Conservation (phyloP, 2,888 invertebrate species). For the Drosophila fulvimacula region DNA sequence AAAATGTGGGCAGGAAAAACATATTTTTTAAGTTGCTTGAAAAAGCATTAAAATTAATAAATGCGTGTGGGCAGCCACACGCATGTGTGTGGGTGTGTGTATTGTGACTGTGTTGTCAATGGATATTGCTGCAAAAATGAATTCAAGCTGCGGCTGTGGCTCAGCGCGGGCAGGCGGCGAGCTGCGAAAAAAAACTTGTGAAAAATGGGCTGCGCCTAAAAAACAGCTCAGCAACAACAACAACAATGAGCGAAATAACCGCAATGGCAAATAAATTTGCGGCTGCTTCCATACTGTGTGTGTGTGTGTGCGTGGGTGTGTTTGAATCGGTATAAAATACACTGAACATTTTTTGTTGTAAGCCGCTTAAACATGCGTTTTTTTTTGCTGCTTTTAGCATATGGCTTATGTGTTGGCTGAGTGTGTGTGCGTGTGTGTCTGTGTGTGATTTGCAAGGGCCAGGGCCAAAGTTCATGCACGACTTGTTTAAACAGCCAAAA, state of each 20-base stretch:
- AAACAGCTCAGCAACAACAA: slow-evolving; percentile 29
- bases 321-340: slow-evolving; percentile 52
- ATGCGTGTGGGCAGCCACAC: slow-evolving; percentile 51
- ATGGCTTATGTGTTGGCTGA: slow-evolving; percentile 41
- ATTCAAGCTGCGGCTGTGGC: slow-evolving; percentile 48
- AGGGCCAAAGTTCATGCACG: slow-evolving; percentile 57
- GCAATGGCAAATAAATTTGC: slow-evolving; percentile 77
- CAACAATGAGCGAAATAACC: slow-evolving; percentile 62
- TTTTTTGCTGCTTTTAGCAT: slow-evolving; percentile 44
- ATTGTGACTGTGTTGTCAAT: slow-evolving; percentile 59
- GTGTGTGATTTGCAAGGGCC: slow-evolving; percentile 34
- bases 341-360: slow-evolving; percentile 51
- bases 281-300: slow-evolving; percentile 43
- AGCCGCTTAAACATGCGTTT: slow-evolving; percentile 57
- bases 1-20: not conserved
- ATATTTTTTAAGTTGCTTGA: slow-evolving; percentile 51
- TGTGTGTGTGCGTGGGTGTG: slow-evolving; percentile 16
- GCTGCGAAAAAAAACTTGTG: slow-evolving; percentile 58
- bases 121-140: slow-evolving; percentile 53
- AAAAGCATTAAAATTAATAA: slow-evolving; percentile 79
- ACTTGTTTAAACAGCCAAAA: slow-evolving; percentile 65
- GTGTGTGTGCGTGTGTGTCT: slow-evolving; percentile 4
- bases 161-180: not conserved
- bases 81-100: slow-evolving; percentile 27
- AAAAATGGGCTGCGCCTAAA: slow-evolving; percentile 61